These are phyloP conservation scores for Oxycera nigricornis DNA, from an alignment of 2,888 invertebrate genomes.

Conservation along the genomic window DNA sequence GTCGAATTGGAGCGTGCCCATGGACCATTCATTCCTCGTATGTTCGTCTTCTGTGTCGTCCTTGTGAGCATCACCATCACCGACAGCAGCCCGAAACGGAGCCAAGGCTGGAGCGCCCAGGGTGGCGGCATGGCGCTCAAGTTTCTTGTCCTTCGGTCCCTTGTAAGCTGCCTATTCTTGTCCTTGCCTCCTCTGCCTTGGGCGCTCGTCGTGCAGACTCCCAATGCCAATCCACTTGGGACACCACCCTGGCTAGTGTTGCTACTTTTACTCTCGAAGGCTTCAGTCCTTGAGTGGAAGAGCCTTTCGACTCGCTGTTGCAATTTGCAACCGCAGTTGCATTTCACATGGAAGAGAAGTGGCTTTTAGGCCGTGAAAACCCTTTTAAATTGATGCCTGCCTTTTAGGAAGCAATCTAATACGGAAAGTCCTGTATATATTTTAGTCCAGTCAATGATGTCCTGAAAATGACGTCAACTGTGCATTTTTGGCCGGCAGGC, in stretches of 20 bases:
- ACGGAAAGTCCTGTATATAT: no score
- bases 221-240: background rate
- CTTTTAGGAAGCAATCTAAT: no score
- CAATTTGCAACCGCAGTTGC: no score
- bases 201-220: background rate
- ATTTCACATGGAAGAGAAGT: no score
- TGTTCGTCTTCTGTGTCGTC: background rate
- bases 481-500: no score
- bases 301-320: no score
- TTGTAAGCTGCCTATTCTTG: background rate
- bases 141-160: slow-evolving; percentile 11
- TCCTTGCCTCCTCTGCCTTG: slow-evolving; percentile 15
- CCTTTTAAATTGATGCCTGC: no score
- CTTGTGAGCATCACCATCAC: background rate
- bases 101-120: background rate
- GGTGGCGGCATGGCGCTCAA: background rate
- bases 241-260: background rate
- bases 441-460: no score
- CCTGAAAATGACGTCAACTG: no score
- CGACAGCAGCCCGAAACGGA: background rate
- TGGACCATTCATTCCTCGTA: slow-evolving; percentile 33
- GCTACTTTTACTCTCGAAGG: background rate
- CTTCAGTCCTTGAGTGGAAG: background rate
- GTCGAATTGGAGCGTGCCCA: slow-evolving; percentile 10
- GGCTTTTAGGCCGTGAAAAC: no score